Conservation (phyloP, 1,140 invertebrate species). For the Mizuhopecten yessoensis region DNA sequence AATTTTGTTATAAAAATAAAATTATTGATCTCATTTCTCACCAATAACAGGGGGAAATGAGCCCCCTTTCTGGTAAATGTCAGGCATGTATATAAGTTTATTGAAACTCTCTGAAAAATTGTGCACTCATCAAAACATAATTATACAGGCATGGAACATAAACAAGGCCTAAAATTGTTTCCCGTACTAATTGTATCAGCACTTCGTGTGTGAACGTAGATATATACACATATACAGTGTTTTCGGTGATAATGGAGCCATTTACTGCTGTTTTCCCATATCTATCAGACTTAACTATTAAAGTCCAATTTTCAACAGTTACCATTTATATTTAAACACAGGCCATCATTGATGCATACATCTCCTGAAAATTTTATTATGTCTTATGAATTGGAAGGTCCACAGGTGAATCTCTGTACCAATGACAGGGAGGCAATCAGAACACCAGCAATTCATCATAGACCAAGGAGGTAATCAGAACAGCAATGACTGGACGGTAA, state of each 20-base stretch:
- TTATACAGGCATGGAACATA: background rate
- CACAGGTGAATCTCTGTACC: background rate
- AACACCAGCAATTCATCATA: too few species aligned
- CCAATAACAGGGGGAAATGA: background rate
- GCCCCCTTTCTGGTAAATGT: background rate
- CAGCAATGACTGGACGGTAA: too few species aligned
- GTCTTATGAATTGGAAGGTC: background rate
- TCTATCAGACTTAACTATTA: background rate
- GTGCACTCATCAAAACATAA: background rate
- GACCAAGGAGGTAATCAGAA: background rate
- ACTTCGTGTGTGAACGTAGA: background rate
- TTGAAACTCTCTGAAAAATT: background rate
- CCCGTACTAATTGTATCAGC: background rate
- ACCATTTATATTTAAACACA: background rate
- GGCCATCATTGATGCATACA: background rate
- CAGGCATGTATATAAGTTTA: background rate
- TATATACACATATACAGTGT: background rate
- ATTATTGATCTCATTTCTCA: constrained; percentile 39
- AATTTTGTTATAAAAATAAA: constrained; percentile 22
- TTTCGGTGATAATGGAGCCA: background rate
- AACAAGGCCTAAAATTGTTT: background rate
- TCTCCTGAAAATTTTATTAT: background rate
- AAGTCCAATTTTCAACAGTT: constrained; percentile 16
- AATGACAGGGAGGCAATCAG: background rate
- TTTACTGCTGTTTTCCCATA: background rate